phyloP scores from a whole-genome alignment of 2,797 vertebrate genomes.

The Oryzias dopingdopingensis region DNA sequence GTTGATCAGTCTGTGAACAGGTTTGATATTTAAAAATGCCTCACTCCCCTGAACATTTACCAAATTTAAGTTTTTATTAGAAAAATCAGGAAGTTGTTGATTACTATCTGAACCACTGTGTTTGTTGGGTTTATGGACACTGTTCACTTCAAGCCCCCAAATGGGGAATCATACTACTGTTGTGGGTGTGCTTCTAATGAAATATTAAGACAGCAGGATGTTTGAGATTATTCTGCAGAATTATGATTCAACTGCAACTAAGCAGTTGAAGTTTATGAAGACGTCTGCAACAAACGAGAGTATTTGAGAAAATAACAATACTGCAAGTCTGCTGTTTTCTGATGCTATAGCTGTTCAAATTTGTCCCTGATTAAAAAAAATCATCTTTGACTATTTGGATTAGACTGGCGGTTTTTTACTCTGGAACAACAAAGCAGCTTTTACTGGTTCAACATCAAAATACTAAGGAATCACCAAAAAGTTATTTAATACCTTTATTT shows the following conservation, averaged over 20 bases:
- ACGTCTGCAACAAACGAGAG: neutral
- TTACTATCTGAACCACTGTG: conserved; percentile 60
- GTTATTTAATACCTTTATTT: conserved; percentile 47
- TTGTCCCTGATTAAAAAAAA: conserved; percentile 59
- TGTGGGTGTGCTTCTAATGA: conserved; percentile 46
- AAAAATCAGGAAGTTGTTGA: conserved; percentile 40
- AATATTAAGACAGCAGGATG: conserved; percentile 22
- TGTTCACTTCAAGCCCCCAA: conserved; percentile 46
- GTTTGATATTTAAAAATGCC: no score
- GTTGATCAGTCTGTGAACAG: no score
- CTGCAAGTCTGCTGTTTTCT: conserved; percentile 36
- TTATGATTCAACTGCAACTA: neutral
- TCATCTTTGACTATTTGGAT: conserved; percentile 38
- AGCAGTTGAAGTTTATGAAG: neutral
- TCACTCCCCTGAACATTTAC: conserved; percentile 2
- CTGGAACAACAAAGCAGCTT: neutral
- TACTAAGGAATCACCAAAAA: neutral
- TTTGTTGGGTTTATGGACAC: conserved; percentile 64
- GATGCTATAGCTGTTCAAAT: conserved; percentile 60
- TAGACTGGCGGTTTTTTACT: conserved; percentile 5
- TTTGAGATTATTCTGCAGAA: neutral
- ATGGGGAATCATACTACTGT: conserved; percentile 64
- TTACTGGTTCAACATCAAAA: no score
- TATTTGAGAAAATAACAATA: conserved; percentile 15
- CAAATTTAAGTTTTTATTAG: conserved; percentile 4